Conservation (phyloP, 2,113 vertebrate genomes). For the Oriolus oriolus region DNA sequence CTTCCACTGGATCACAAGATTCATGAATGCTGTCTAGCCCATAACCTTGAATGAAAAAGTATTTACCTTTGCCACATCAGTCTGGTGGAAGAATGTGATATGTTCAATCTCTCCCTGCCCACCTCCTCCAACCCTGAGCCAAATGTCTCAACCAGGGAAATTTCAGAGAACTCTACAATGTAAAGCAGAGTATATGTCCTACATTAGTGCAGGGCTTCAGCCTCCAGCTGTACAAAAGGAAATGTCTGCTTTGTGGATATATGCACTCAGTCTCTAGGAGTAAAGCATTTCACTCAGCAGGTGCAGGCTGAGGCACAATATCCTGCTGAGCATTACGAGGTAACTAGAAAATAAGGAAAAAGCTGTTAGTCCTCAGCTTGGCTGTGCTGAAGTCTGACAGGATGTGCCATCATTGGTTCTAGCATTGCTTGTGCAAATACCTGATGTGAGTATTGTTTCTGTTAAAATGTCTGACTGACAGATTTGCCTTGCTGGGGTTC, state of each 20-base stretch:
- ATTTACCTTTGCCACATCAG: background rate
- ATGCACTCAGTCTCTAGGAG: background rate
- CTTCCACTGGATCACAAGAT: constrained; percentile 76
- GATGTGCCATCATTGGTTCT: background rate
- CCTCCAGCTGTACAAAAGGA: background rate
- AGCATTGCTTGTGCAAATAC: background rate
- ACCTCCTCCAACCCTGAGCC: background rate
- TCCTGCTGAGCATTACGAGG: background rate
- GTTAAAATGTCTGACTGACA: background rate
- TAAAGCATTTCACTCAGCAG: background rate
- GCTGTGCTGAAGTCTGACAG: background rate
- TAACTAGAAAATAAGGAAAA: background rate
- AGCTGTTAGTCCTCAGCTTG: background rate
- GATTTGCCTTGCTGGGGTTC: background rate
- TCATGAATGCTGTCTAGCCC: constrained; percentile 84
- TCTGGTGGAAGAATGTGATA: background rate
- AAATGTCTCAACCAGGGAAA: background rate
- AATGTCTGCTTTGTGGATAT: background rate
- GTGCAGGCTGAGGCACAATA: background rate
- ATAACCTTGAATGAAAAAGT: constrained; percentile 72
- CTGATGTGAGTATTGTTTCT: background rate
- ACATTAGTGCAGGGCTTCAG: background rate
- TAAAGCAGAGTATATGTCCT: fast-evolving
- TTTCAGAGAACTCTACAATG: background rate
- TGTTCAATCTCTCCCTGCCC: background rate